These are phyloP conservation scores for Psilopsiagon aurifrons DNA, from an alignment of 2,113 vertebrate species.

Conservation along the genomic window DNA sequence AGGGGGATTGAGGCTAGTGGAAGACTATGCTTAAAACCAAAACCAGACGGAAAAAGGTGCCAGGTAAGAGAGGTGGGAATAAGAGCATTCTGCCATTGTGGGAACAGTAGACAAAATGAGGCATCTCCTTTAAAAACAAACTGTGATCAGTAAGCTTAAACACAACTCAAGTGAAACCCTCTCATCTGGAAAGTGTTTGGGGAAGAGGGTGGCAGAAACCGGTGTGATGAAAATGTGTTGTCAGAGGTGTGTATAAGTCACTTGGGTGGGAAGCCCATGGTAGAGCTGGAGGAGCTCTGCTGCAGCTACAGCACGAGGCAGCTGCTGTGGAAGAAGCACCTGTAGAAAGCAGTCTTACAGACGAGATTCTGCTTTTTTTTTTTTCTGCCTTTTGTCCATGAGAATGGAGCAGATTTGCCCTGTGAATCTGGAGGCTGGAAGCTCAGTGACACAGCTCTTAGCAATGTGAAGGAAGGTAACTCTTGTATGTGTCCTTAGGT, in stretches of 20 bases:
- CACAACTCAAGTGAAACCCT: neutral
- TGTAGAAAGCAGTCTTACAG: neutral
- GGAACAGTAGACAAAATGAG: neutral
- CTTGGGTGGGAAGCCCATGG: neutral
- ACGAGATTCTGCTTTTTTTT: neutral
- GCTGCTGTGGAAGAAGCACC: neutral
- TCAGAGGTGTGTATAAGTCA: rapidly evolving
- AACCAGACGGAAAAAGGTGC: neutral
- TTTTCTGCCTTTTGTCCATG: no score
- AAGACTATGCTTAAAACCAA: neutral
- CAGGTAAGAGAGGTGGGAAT: neutral
- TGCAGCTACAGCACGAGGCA: neutral
- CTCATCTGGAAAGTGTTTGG: neutral
- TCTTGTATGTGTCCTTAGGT: neutral
- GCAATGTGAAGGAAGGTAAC: rapidly evolving
- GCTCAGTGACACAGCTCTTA: neutral
- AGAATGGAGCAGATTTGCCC: neutral
- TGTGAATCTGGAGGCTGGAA: neutral
- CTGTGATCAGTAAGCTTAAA: neutral
- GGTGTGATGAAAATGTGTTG: neutral
- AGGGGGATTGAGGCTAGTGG: neutral
- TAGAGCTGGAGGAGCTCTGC: neutral
- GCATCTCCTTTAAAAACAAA: neutral
- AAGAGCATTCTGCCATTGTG: neutral
- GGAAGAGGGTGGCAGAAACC: rapidly evolving